Evolutionary conservation across 1,140 invertebrate genomes (phyloP).

Genomic region (Apis laboriosa): DNA sequence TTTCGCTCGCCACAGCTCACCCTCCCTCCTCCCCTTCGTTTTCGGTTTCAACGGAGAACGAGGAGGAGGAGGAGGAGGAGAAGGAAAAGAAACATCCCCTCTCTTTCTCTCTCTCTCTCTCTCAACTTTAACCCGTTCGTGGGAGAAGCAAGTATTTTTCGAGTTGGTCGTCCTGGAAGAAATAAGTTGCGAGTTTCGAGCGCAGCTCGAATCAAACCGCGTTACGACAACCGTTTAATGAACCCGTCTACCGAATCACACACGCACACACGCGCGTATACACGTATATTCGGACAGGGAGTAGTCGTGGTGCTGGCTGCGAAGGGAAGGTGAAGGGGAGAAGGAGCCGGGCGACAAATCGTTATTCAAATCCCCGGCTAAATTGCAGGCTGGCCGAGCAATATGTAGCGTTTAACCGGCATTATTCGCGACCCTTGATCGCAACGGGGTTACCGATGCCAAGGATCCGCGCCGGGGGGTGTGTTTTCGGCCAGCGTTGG

Average conservation of each 20-base stretch:
- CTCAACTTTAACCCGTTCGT: too few relatives aligned
- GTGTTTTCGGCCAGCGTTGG: constrained; percentile 14
- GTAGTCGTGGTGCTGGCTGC: not conserved
- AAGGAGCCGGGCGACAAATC: constrained; percentile 50
- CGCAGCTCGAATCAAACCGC: too few relatives aligned
- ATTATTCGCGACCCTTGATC: constrained; percentile 67
- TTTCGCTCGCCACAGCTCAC: constrained; percentile 51
- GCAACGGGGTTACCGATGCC: constrained; percentile 52
- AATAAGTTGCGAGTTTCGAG: too few relatives aligned
- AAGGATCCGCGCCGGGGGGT: constrained; percentile 39
- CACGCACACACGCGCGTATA: not conserved
- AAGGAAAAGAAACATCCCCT: not conserved
- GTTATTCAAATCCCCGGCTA: constrained; percentile 69
- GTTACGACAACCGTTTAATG: constrained; percentile 1
- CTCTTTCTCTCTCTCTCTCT: not conserved
- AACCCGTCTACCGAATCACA: not conserved
- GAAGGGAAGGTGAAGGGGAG: too few relatives aligned
- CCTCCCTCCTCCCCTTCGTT: constrained; percentile 21
- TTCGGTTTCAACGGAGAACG: not conserved
- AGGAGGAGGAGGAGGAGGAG: not conserved
- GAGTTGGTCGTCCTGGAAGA: not conserved
- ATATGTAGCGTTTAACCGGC: constrained; percentile 72
- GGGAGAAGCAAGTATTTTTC: too few relatives aligned
- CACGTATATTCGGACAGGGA: too few relatives aligned
- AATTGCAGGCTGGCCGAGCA: constrained; percentile 67